A percentile compares a stretch with the other conserved stretches of the same genome.
These are phyloP conservation scores for Iphiclides podalirius DNA, from an alignment of 2,888 invertebrate genomes.

Conservation along the genomic window DNA sequence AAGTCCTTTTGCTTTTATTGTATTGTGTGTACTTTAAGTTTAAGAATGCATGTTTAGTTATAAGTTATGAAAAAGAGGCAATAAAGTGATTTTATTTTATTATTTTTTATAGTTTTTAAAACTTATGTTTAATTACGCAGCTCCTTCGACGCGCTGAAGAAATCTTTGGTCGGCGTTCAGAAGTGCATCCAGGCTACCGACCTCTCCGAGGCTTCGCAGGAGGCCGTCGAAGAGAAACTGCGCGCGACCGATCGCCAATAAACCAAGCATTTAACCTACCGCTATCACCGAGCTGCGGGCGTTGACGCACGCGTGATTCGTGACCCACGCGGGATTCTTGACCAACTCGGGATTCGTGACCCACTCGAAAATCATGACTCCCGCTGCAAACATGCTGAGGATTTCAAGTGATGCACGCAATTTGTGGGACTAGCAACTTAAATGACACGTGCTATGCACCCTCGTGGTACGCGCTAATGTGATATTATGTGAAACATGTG, in stretches of 20 bases:
- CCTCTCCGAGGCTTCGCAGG: conserved; percentile 95
- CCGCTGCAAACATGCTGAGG: too few relatives aligned
- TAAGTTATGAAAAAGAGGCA: too few relatives aligned
- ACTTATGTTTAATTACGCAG: conserved; percentile 63
- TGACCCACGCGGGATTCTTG: conserved; percentile 6
- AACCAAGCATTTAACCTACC: conserved; percentile 48
- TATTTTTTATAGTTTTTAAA: too few relatives aligned
- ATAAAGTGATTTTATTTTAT: too few relatives aligned
- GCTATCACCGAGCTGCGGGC: conserved; percentile 40
- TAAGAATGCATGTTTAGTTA: too few relatives aligned
- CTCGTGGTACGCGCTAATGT: too few relatives aligned
- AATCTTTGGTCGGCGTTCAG: conserved; percentile 97
- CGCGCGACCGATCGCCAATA: conserved; percentile 97
- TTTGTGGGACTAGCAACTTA: too few relatives aligned
- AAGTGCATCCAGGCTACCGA: conserved; percentile 99
- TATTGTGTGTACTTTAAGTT: too few relatives aligned
- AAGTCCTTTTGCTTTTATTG: too few relatives aligned
- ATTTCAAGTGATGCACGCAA: too few relatives aligned
- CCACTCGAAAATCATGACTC: background rate
- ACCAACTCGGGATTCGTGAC: background rate
- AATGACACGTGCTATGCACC: too few relatives aligned
- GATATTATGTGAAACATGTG: too few relatives aligned
- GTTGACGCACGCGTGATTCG: conserved; percentile 7
- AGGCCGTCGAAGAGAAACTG: conserved; percentile 95
- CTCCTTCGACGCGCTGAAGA: conserved; percentile 98